phyloP scores from a whole-genome alignment of 2,797 vertebrate genomes.

The Capromys pilorides region DNA sequence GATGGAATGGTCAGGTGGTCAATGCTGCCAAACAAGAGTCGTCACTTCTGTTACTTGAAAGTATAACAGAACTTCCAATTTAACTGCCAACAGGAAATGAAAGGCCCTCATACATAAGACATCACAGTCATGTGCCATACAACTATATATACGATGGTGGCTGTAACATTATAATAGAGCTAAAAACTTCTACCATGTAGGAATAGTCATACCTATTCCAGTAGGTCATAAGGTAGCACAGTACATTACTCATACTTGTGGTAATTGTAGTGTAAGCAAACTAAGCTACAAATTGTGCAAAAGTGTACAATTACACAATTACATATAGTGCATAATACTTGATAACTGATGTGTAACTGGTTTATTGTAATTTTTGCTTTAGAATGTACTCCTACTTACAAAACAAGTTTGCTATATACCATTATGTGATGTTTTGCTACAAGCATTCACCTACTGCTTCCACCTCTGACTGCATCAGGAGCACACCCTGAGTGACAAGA shows the following conservation, averaged over 20 bases:
- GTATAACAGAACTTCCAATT: background rate
- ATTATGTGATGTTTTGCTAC: no score
- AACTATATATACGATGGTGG: background rate
- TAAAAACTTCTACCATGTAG: background rate
- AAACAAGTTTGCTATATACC: background rate
- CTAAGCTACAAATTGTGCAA: background rate
- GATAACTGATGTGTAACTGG: background rate
- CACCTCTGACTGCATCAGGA: background rate
- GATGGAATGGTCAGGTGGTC: slow-evolving; percentile 93
- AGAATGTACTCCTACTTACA: background rate
- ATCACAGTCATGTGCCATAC: background rate
- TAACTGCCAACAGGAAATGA: background rate
- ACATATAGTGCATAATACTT: no score
- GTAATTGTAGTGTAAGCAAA: background rate
- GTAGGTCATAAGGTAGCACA: background rate
- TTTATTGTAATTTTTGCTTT: background rate
- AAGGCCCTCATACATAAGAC: background rate
- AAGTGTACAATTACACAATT: background rate
- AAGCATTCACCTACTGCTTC: background rate
- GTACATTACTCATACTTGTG: background rate
- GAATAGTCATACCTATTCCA: background rate
- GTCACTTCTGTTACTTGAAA: background rate
- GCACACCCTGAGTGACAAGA: background rate
- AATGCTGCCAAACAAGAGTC: slow-evolving; percentile 85
- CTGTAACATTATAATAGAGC: background rate